Conservation (phyloP, 2,888 invertebrate genomes). For the Agrilus biguttatus region DNA sequence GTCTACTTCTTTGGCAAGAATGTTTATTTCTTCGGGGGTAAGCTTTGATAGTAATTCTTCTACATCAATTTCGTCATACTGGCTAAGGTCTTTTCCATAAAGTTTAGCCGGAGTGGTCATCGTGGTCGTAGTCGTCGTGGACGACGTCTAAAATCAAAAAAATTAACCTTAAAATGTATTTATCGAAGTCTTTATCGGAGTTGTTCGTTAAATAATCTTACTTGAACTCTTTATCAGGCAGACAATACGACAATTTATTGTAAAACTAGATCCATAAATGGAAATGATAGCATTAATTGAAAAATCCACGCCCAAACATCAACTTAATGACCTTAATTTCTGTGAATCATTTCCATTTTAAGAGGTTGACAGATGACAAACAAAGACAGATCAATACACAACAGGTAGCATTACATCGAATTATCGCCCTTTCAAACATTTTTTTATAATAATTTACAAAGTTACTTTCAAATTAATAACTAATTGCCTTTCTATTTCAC, state of each 20-base stretch:
- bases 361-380: too few species aligned
- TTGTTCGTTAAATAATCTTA: neutral
- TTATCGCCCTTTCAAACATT: too few species aligned
- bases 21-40: slow-evolving; percentile 89
- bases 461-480: too few species aligned
- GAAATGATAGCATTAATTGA: too few species aligned
- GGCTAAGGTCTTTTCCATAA: slow-evolving; percentile 77
- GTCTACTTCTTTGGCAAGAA: slow-evolving; percentile 96
- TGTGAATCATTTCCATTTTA: slow-evolving; percentile 9
- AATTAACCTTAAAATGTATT: slow-evolving; percentile 2
- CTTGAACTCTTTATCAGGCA: neutral
- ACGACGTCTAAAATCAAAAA: slow-evolving; percentile 61
- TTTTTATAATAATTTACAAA: too few species aligned
- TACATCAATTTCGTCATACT: slow-evolving; percentile 90
- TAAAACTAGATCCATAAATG: too few species aligned
- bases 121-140: slow-evolving; percentile 75
- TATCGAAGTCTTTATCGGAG: too few species aligned
- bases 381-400: too few species aligned
- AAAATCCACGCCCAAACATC: slow-evolving; percentile 20
- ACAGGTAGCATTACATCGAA: too few species aligned
- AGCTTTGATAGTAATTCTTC: slow-evolving; percentile 88
- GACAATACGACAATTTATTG: too few species aligned
- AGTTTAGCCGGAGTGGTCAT: slow-evolving; percentile 83
- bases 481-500: too few species aligned
- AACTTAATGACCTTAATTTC: slow-evolving; percentile 21